A percentile compares a stretch with the other conserved stretches of the same genome.
These are phyloP conservation scores for Pachymerium ferrugineum DNA, from an alignment of 2,888 invertebrate species.

Conservation along the genomic window DNA sequence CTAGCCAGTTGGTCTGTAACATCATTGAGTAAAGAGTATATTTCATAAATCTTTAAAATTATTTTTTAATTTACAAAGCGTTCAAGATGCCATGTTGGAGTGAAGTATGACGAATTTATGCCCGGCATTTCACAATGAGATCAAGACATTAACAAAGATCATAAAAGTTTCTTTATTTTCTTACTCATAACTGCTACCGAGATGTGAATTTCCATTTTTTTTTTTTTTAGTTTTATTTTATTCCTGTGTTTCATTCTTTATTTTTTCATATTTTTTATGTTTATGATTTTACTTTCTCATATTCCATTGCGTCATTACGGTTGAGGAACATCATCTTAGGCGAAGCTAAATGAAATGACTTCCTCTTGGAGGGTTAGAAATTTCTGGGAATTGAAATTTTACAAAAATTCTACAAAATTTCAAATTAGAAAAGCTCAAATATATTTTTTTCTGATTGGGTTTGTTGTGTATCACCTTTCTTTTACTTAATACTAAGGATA, in stretches of 20 bases:
- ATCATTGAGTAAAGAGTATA: neutral
- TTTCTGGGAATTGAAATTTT: too few relatives aligned
- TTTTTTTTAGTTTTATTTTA: neutral
- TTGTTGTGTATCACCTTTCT: neutral
- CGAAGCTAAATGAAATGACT: neutral
- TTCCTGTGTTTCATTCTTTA: neutral
- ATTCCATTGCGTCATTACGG: neutral
- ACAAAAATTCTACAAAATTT: too few relatives aligned
- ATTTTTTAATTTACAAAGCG: neutral
- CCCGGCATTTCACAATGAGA: constrained; percentile 20
- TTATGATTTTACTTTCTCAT: neutral
- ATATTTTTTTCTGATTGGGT: neutral
- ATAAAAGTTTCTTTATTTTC: constrained; percentile 15
- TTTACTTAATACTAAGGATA: neutral
- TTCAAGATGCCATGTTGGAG: neutral
- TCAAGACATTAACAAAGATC: constrained; percentile 13
- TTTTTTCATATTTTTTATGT: neutral
- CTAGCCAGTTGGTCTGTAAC: neutral
- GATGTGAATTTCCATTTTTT: too few relatives aligned
- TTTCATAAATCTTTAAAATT: neutral
- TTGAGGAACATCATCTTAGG: neutral
- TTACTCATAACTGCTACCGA: neutral
- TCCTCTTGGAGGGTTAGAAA: too few relatives aligned
- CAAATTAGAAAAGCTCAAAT: too few relatives aligned
- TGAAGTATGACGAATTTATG: constrained; percentile 23